Evolutionary conservation across 2,797 vertebrate genomes (phyloP).

Genomic region (Syncerus caffer): DNA sequence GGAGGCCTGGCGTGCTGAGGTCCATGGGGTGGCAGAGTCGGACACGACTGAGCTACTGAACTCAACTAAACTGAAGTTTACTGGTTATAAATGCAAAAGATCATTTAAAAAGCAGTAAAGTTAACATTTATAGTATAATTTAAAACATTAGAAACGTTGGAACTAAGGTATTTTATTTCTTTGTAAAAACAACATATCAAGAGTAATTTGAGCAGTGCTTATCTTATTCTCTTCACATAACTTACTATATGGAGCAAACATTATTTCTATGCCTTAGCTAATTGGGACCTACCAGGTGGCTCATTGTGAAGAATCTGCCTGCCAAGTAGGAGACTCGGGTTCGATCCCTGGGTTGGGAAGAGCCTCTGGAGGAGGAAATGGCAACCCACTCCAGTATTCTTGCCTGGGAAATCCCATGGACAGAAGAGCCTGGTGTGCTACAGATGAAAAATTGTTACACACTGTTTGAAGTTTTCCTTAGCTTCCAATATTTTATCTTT

Average conservation of each 20-base stretch:
- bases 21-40: not conserved
- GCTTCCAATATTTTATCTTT: not conserved
- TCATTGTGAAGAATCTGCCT: not conserved
- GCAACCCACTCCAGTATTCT: not conserved
- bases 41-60: not conserved
- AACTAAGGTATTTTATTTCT: not conserved
- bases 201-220: not conserved
- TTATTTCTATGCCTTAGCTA: not conserved
- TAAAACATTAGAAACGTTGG: not conserved
- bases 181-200: not conserved
- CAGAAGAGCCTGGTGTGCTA: not conserved
- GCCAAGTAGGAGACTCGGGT: not conserved
- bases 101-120: slow-evolving; percentile 12
- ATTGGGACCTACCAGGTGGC: not conserved
- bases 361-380: not conserved
- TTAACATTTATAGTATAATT: not conserved
- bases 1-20: rapidly evolving
- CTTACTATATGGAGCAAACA: not conserved
- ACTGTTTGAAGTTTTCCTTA: not conserved
- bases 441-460: not conserved
- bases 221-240: not conserved
- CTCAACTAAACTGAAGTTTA: not conserved
- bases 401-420: not conserved
- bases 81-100: not conserved
- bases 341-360: not conserved